Evolutionary conservation across 2,888 invertebrate species (phyloP).

Genomic region (Proisotoma minuta): DNA sequence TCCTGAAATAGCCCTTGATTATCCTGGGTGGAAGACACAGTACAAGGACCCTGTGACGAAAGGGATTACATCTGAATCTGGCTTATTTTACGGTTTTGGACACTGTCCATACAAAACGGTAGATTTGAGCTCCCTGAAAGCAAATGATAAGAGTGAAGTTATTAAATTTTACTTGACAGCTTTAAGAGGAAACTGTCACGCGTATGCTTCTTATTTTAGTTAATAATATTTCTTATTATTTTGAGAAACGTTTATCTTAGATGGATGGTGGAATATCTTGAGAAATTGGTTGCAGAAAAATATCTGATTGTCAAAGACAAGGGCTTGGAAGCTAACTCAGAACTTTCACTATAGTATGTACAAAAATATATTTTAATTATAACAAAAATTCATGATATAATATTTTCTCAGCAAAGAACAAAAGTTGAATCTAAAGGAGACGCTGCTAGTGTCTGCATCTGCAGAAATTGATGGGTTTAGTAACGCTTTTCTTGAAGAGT

Average conservation of each 20-base stretch:
- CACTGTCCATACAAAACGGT: not conserved
- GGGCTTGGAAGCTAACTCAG: not conserved
- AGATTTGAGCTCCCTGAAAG: not conserved
- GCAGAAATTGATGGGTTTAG: not conserved
- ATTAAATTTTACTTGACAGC: not conserved
- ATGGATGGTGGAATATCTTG: not conserved
- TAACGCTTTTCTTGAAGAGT: not conserved
- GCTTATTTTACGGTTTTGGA: not conserved
- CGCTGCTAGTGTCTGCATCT: not conserved
- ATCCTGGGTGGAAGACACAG: conserved; percentile 5
- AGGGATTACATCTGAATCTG: not conserved
- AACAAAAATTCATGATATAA: not conserved
- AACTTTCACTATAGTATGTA: not conserved
- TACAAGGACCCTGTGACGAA: not conserved
- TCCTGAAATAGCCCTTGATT: not conserved
- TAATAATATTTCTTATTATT: too few species aligned
- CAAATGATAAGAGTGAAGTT: not conserved
- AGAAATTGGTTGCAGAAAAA: not conserved
- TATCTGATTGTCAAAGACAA: not conserved
- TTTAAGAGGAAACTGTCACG: not conserved
- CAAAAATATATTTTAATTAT: not conserved
- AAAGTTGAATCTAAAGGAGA: not conserved
- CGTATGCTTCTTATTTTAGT: too few species aligned
- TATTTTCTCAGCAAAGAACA: not conserved
- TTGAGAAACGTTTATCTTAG: too few species aligned